Evolutionary conservation across 1,140 invertebrate species (phyloP), one percentile per base, ranked within the genome.

Genomic region (Bacillus rossius): DNA sequence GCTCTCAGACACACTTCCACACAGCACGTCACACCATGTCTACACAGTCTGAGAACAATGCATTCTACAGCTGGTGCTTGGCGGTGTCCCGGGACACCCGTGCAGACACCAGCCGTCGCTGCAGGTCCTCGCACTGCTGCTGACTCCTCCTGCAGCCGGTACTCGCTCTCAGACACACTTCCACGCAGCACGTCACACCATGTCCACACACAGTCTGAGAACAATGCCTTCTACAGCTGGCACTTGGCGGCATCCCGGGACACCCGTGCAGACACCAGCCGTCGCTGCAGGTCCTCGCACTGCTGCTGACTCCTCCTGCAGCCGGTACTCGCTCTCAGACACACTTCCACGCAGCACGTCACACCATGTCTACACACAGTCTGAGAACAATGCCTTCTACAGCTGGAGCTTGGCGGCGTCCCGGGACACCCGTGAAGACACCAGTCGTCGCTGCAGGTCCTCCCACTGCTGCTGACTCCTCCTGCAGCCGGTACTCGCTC

Each of bases 391-490:
- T 1, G 77, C 77, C 65, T 82, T 81, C n/a, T 69, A 74, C 25
- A 82, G 66, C 61, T 81, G 79, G 51, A 75, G 74, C 40, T 77
- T 77, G 7, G 77, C 75, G 2, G 79, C 78, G 55, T 80, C 78
- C 49, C 75, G 70, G 14, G 77, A 79, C 25, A 78, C 66, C 66
- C 79, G 74, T 19, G 77, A 69, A 2, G 77, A 74, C 38, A 71
- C 73, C 42, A 77, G 42, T n/a, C 62, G 63, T 57, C 72, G 76
- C 60, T 78, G 75, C 14, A 77, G 57, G 56, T 74, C 68, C 41
- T 78, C 71, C 37, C 75, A 67, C 69, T 75, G 81, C 8, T 70
- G 61, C 62, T 78, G 73, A 0, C 63, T 68, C 58, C 71, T 76
- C 58, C 79, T 82, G 43, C 61, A 34, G n/a, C n/a, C n/a, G n/a